Conservation (phyloP, 2,888 invertebrate genomes). For the Lathronympha strigana region DNA sequence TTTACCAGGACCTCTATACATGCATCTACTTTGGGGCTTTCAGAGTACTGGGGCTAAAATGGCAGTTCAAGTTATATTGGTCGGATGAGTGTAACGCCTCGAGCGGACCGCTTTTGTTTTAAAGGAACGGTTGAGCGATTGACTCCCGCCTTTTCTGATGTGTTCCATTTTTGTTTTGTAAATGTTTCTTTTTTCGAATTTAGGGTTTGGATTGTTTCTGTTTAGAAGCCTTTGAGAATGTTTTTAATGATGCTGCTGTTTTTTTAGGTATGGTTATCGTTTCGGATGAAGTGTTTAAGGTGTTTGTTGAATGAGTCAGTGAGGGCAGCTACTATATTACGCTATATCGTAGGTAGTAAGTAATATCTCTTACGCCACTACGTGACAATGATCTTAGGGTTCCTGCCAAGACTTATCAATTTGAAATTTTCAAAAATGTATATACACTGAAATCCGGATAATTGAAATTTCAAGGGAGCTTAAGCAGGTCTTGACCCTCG, state of each 20-base stretch:
- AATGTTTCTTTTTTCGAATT: conserved; percentile 34
- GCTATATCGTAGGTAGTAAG: too few species aligned
- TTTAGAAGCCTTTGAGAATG: not conserved
- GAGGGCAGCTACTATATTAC: not conserved
- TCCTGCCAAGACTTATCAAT: too few species aligned
- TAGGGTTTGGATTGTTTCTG: conserved; percentile 10
- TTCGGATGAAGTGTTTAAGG: not conserved
- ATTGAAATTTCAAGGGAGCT: too few species aligned
- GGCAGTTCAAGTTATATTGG: conserved; percentile 59
- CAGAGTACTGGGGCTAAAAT: conserved; percentile 16
- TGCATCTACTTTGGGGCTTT: conserved; percentile 45
- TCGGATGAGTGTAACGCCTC: conserved; percentile 61
- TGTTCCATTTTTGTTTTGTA: conserved; percentile 41
- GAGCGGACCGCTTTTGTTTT: conserved; percentile 71
- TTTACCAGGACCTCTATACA: conserved; percentile 28
- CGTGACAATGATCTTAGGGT: too few species aligned
- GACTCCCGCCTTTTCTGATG: conserved; percentile 65
- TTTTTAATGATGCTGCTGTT: not conserved
- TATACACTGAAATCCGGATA: too few species aligned
- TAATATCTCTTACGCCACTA: too few species aligned
- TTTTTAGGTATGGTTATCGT: not conserved
- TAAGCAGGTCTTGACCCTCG: too few species aligned
- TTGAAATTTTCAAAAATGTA: too few species aligned
- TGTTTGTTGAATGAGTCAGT: not conserved
- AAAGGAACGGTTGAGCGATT: conserved; percentile 72